These are phyloP conservation scores for Meriones psammophilus DNA, from an alignment of 2,797 vertebrate species.

Conservation along the genomic window DNA sequence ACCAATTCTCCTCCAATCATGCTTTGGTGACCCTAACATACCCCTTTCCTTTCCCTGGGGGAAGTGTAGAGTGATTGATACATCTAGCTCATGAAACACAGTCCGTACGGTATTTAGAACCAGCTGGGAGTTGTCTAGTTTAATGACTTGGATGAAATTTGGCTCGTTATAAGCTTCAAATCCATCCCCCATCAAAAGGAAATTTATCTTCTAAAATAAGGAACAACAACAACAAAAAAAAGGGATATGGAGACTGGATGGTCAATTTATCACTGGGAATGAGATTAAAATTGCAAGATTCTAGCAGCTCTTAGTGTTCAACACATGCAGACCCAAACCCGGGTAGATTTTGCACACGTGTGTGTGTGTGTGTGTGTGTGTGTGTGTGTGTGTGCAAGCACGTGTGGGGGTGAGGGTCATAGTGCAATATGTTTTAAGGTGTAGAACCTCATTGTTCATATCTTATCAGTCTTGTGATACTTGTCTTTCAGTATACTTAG, in stretches of 20 bases:
- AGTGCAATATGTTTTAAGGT: slow-evolving; percentile 1
- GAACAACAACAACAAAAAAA: neutral
- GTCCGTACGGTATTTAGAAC: neutral
- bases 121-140: neutral
- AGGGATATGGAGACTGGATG: neutral
- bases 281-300: neutral
- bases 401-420: neutral
- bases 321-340: neutral
- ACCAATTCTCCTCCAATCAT: neutral
- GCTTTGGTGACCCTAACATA: neutral
- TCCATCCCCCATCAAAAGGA: neutral
- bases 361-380: neutral
- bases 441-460: neutral
- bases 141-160: neutral
- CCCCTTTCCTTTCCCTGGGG: neutral
- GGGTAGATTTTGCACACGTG: neutral
- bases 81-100: neutral
- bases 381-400: neutral
- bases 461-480: slow-evolving; percentile 9
- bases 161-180: neutral
- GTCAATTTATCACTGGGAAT: neutral
- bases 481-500: slow-evolving; percentile 21
- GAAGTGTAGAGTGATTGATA: neutral
- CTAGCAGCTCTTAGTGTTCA: neutral
- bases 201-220: slow-evolving; percentile 41